These are phyloP conservation scores for Laothoe populi DNA, from an alignment of 2,888 invertebrate species.

Conservation along the genomic window DNA sequence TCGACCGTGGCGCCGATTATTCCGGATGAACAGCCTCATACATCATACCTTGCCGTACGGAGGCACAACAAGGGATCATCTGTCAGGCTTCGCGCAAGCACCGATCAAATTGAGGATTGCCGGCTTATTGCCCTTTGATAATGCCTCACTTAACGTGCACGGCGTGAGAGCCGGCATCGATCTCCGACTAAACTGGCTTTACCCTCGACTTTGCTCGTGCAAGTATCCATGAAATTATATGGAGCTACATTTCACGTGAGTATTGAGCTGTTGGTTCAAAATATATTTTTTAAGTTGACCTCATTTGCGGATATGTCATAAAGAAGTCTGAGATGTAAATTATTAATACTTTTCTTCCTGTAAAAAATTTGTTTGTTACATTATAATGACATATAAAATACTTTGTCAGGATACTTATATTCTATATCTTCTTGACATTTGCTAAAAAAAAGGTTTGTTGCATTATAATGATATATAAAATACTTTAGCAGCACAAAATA, in stretches of 20 bases:
- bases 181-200: constrained; percentile 29
- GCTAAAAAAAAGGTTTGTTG: too few species aligned
- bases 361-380: too few species aligned
- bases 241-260: background rate
- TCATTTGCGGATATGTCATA: too few species aligned
- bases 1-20: background rate
- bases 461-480: too few species aligned
- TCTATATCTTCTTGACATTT: too few species aligned
- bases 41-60: constrained; percentile 30
- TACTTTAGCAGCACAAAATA: too few species aligned
- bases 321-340: too few species aligned
- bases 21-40: constrained; percentile 26
- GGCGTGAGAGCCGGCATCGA: constrained; percentile 18
- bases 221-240: constrained; percentile 8
- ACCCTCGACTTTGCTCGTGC: background rate
- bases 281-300: background rate
- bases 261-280: background rate
- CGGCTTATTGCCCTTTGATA: constrained; percentile 63
- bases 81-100: constrained; percentile 66
- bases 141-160: constrained; percentile 44
- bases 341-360: too few species aligned
- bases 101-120: constrained; percentile 67
- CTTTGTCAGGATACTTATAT: too few species aligned
- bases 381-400: too few species aligned
- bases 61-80: constrained; percentile 52